Evolutionary conservation across 2,797 vertebrate genomes (phyloP).

Genomic region (Chelonia mydas): DNA sequence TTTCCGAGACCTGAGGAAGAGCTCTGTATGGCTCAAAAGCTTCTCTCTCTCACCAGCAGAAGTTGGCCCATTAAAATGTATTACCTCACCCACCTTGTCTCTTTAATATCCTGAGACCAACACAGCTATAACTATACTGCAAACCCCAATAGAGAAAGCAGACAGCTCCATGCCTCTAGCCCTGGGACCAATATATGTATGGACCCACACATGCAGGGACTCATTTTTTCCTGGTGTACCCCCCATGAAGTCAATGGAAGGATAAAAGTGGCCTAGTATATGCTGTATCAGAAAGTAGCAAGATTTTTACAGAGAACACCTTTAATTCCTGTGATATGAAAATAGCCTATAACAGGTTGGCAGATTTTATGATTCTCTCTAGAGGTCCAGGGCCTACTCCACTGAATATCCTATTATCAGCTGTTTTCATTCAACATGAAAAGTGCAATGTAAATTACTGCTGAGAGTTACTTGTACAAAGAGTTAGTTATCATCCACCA

Average conservation of each 20-base stretch:
- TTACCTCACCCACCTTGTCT: too few species aligned
- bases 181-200: not conserved
- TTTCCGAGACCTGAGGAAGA: too few species aligned
- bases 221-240: not conserved
- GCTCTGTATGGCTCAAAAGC: not conserved
- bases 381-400: not conserved
- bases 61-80: too few species aligned
- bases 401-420: not conserved
- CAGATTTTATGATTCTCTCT: not conserved
- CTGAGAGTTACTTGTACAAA: not conserved
- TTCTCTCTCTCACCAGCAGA: not conserved
- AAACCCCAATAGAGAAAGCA: not conserved
- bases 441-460: not conserved
- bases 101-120: too few species aligned
- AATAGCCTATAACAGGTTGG: not conserved
- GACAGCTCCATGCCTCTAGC: not conserved
- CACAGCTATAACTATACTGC: too few species aligned
- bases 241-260: not conserved
- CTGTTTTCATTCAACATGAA: not conserved
- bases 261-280: not conserved
- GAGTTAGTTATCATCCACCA: not conserved
- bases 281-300: not conserved
- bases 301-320: not conserved
- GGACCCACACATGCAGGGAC: not conserved
- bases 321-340: not conserved